Base-by-base conservation (phyloP, 2,113 vertebrate genomes). In the Notarius lentiginosus region DNA sequence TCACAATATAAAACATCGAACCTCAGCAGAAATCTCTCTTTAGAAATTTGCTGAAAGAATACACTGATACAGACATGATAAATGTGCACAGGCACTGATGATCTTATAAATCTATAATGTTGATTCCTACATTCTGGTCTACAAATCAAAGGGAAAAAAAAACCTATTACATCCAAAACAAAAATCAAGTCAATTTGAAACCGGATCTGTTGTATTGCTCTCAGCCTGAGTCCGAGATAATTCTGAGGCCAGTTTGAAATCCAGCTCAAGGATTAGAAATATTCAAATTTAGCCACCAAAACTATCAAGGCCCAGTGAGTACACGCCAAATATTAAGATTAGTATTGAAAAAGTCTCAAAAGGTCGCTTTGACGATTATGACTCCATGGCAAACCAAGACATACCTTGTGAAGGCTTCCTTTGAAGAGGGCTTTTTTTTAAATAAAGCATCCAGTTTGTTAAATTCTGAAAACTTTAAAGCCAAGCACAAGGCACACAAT, bases 341-440 rank as follows among this genome's bases (percentile, higher is more conserved):
- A 84, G 53, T 15, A 41, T 12, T 27, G 11, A 1, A 61, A 34
- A 63, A 60, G 24, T 51, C 14, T 60, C 9, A n/a, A 47, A 47
- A 41, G 14, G 58, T 34, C 18, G 7, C 53, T 82, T 34, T 58
- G 7, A 84, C 22, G 47, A 61, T 82, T 75, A 47, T 55, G 17
- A 41, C 22, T 55, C 60, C 27, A 79, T 56, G 22, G 63, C 47
- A 68, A 41, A 87, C 10, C 10, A 34, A 58, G 77, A 61, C 49
- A 1, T 90, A 94, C 93, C 94, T 94, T 90, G 24, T 12, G 58
- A 70, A 61, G 83, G 79, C 53, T 88, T 86, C 81, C 17, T 76
- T 11, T 27, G 27, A 65, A 22, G n/a, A 22, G 4, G 17, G 1
- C 0, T 41, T 41, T 41, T 41, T 41, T 41, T 41, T 20, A 73